A percentile compares a stretch with the other conserved stretches of the same genome.
Evolutionary conservation across 2,888 invertebrate species (phyloP).

Genomic region (Chelonus formosanus): DNA sequence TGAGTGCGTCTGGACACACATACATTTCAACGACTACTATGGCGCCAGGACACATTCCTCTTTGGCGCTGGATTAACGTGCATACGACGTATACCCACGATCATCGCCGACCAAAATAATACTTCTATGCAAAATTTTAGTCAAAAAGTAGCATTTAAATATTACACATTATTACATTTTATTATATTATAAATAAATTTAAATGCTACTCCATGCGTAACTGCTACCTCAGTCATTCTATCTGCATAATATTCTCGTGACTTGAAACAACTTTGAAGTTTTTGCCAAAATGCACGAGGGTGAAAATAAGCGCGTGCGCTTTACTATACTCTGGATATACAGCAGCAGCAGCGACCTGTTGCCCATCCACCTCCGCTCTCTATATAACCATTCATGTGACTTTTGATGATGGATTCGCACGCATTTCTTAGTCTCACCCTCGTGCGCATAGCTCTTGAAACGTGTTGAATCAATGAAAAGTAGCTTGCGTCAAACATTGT

Average conservation of each 20-base stretch:
- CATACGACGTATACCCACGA: constrained; percentile 5
- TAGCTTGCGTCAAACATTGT: constrained; percentile 23
- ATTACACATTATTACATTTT: no score
- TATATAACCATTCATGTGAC: constrained; percentile 30
- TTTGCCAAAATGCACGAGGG: no score
- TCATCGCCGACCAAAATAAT: constrained; percentile 30
- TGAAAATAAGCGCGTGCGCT: background rate
- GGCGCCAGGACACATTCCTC: constrained; percentile 38
- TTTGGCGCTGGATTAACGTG: constrained; percentile 36
- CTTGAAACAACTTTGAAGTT: no score
- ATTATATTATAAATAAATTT: no score
- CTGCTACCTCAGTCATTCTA: no score
- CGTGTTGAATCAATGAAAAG: constrained; percentile 20
- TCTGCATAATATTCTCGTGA: no score
- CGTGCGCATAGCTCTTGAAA: background rate
- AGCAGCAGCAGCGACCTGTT: constrained; percentile 27
- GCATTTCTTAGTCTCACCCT: constrained; percentile 8
- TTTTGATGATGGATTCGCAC: constrained; percentile 29
- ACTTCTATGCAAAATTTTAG: constrained; percentile 29
- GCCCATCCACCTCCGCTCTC: constrained; percentile 19
- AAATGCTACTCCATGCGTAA: no score
- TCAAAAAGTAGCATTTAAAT: constrained; percentile 22
- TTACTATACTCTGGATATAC: background rate
- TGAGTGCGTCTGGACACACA: constrained; percentile 34
- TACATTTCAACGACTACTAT: constrained; percentile 31